phyloP scores from a whole-genome alignment of 2,888 invertebrate species.

The Pyrrhosoma nymphula region DNA sequence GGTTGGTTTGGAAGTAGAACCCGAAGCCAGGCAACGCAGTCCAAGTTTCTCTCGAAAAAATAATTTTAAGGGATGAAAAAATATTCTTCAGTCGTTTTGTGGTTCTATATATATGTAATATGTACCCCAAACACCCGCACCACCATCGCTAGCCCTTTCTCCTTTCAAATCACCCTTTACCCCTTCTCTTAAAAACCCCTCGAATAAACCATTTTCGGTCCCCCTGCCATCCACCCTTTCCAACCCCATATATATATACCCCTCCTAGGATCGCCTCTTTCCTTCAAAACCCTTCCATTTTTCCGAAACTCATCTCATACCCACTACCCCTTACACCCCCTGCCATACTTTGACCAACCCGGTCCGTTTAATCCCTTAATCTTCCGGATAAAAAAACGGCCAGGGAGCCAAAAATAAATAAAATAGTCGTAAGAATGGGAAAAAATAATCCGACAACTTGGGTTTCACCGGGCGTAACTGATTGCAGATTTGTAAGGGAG shows the following conservation, averaged over 20 bases:
- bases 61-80: neutral
- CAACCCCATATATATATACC: neutral
- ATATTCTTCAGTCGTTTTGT: neutral
- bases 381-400: neutral
- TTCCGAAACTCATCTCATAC: neutral
- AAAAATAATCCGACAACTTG: conserved; percentile 36
- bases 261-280: neutral
- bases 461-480: conserved; percentile 56
- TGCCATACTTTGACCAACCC: neutral
- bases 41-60: neutral
- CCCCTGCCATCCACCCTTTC: neutral
- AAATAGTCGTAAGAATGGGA: neutral
- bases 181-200: neutral
- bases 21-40: conserved; percentile 9
- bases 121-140: neutral
- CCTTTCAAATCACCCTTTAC: neutral
- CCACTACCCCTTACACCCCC: neutral
- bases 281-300: neutral
- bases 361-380: conserved; percentile 40
- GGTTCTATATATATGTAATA: neutral
- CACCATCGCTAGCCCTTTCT: neutral
- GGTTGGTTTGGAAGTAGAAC: neutral
- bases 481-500: conserved; percentile 35
- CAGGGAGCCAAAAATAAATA: neutral
- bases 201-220: neutral